Evolutionary conservation across 2,797 vertebrate species (phyloP), one percentile per base, ranked within the genome.

Genomic region (Acanthopagrus latus): DNA sequence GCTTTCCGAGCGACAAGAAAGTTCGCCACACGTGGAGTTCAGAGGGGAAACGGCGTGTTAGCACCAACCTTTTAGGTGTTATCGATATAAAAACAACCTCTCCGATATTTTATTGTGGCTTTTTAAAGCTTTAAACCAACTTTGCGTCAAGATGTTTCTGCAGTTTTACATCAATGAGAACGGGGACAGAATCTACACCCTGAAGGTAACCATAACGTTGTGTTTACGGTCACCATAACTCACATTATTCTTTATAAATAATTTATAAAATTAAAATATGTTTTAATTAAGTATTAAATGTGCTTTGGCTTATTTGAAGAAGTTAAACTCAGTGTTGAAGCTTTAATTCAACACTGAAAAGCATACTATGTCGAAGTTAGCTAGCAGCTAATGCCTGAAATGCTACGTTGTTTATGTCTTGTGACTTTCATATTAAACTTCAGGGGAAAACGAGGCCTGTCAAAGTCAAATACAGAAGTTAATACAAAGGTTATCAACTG

Each of bases 111-210:
- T 58, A n/a, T 56, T 6, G 8, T 20, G 7, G 16, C n/a, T 20
- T 38, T 79, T 29, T 8, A 51, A 48, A 33, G 13, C 25, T 7
- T 9, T 2, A 9, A 25, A 38, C 16, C 21, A 11, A 38, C 0
- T 0, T 9, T 13, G 13, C 1, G 14, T 66, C 88, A 41, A 78
- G 1, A 97, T 98, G 97, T 98, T 97, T 79, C 93, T 98, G 80
- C 97, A 97, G 71, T 97, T 86, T 90, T 97, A 96, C 33, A 56
- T 96, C 0, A 94, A 95, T 54, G 96, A 97, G 64, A 86, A 80
- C 55, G 97, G 97, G 1, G 95, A 97, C 1, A 86, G 97, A 78
- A 92, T 97, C 10, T 98, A 97, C 74, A 98, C 97, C 1, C 90
- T 98, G 56, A 97, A 97, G 96, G 97, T 97, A 86, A 56, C 44